Evolutionary conservation across 2,113 vertebrate species (phyloP).

Genomic region (Acanthisitta chloris): DNA sequence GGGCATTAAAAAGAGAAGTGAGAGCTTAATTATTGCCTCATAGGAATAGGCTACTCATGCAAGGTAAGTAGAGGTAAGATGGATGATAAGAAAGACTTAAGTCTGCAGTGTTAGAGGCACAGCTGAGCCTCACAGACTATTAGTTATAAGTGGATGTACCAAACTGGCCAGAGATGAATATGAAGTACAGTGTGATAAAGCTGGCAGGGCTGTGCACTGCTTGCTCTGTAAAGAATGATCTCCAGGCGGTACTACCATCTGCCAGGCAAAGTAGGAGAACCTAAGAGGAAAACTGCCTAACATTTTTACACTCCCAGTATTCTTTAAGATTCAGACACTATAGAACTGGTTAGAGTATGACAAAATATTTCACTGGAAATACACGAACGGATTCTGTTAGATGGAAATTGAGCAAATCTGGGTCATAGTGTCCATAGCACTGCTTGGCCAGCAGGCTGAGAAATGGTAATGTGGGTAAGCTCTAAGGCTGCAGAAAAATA

Average conservation of each 20-base stretch:
- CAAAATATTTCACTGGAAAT: not conserved
- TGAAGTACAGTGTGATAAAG: not conserved
- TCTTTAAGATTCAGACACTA: not conserved
- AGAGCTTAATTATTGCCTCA: not conserved
- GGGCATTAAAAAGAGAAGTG: not conserved
- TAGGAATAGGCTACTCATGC: not conserved
- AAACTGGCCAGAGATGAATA: not conserved
- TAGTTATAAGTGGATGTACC: not conserved
- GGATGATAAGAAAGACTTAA: not conserved
- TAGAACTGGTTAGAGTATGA: not conserved
- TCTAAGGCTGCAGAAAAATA: not conserved
- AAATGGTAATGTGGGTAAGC: not conserved
- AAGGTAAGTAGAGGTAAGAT: not conserved
- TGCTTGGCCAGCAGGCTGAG: not conserved
- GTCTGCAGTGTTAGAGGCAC: not conserved
- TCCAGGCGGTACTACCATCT: not conserved
- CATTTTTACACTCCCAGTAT: not conserved
- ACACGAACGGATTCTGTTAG: not conserved
- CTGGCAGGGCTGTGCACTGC: not conserved
- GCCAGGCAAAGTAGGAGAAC: not conserved
- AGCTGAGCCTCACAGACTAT: not conserved
- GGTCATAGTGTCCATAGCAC: not conserved
- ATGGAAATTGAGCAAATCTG: not conserved
- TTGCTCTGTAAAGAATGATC: constrained; percentile 10
- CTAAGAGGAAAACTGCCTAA: not conserved